Conservation (phyloP, 2,888 invertebrate species). For the Nudaria mundana region DNA sequence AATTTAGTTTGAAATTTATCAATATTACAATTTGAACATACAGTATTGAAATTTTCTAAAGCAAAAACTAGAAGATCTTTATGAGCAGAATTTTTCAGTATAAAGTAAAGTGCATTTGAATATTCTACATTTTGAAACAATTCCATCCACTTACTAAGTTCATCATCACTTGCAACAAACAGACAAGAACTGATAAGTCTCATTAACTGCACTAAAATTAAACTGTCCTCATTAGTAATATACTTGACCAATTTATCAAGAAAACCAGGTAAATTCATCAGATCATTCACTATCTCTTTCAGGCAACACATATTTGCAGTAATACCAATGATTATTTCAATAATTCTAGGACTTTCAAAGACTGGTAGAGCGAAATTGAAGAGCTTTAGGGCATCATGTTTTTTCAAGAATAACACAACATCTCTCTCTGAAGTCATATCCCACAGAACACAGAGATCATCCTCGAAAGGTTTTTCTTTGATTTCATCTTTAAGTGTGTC, state of each 20-base stretch:
- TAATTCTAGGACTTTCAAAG: constrained; percentile 83
- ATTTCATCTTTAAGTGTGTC: constrained; percentile 75
- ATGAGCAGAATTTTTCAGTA: constrained; percentile 88
- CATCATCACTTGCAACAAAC: constrained; percentile 57
- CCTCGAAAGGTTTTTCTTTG: constrained; percentile 84
- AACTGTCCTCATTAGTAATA: constrained; percentile 84
- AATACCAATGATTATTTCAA: constrained; percentile 92
- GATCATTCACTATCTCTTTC: constrained; percentile 78
- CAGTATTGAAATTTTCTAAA: constrained; percentile 81
- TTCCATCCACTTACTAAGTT: constrained; percentile 70
- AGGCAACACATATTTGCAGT: constrained; percentile 91
- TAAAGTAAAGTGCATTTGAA: constrained; percentile 83
- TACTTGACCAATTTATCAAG: constrained; percentile 79
- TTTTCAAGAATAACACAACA: constrained; percentile 85
- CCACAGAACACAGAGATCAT: constrained; percentile 89
- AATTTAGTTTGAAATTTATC: constrained; percentile 51
- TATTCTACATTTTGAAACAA: constrained; percentile 72
- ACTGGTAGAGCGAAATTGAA: constrained; percentile 80
- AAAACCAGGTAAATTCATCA: constrained; percentile 81
- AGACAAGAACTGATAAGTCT: constrained; percentile 83
- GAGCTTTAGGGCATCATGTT: constrained; percentile 85
- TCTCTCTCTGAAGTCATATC: constrained; percentile 92
- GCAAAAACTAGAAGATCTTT: constrained; percentile 79
- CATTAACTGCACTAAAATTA: constrained; percentile 87
- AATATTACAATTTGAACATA: constrained; percentile 69